Base-by-base conservation (phyloP, 2,113 vertebrate genomes). In the Pachypanchax playfairii region DNA sequence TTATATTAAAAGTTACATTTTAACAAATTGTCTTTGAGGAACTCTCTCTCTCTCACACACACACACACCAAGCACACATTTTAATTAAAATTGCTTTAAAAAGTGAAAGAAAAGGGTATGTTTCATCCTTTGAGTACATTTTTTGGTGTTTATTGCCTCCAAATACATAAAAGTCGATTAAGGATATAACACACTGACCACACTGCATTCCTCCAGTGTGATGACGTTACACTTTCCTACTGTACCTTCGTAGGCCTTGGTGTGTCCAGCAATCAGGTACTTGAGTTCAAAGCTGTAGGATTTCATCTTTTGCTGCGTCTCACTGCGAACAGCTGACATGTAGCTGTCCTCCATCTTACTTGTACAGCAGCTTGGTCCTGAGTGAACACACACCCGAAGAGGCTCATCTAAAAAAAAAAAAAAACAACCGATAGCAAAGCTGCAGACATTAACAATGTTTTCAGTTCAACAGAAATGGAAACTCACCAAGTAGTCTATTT, bases 341-440 rank as follows among this genome's bases (percentile, higher is more conserved):
- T 97, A 97, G 86, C 88, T 93, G 61, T 96, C 95, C 85, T 96
- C 95, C 95, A 96, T 97, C 85, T 91, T 95, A 60, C 91, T 92
- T 36, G 94, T 96, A 60, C 95, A 97, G 77, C 95, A 97, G 0
- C 93, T 94, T 28, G 93, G 93, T 20, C 92, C 91, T 6, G 86
- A 68, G 44, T 95, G 92, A 35, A 91, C 87, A 42, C 95, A 97
- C 85, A 97, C 92, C 65, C 91, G 91, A 21, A 96, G 91, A 46
- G 93, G 90, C 56, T 91, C 93, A 65, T 92, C 95, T 96, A 68
- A 63, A 72, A 62, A 26, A 44, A 25, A 18, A 56, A 33, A 12
- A 47, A 14, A 36, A 0, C 6, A 53, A 11, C 38, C 15, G 2
- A n/a, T n/a, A n/a, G n/a, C n/a, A n/a, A n/a, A n/a, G n/a, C n/a